A percentile compares a stretch with the other conserved stretches of the same genome.
Conservation (phyloP, 1,140 invertebrate species). For the Brachystomella parvula region DNA sequence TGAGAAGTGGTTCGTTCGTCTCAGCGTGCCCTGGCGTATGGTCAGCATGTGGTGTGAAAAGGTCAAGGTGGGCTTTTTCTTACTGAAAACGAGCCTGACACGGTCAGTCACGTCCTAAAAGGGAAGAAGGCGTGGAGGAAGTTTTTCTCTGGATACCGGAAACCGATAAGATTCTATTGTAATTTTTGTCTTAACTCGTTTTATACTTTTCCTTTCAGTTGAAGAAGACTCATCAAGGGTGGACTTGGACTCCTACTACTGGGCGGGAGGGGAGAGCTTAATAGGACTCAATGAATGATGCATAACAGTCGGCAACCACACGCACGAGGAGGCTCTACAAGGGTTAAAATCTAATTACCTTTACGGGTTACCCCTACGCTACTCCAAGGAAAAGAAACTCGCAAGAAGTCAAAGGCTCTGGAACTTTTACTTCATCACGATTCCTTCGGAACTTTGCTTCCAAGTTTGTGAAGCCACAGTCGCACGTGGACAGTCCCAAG, state of each 20-base stretch:
- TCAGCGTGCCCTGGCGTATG: no score
- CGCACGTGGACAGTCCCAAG: neutral
- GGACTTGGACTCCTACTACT: neutral
- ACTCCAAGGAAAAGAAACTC: neutral
- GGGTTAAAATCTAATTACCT: conserved; percentile 9
- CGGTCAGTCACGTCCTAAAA: no score
- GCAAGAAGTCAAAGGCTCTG: neutral
- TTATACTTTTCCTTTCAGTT: neutral
- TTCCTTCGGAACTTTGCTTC: neutral
- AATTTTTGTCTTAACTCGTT: neutral
- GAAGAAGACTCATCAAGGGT: neutral
- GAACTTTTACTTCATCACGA: neutral
- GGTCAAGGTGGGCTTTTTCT: no score
- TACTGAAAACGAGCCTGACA: no score
- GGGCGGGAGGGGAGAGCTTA: neutral
- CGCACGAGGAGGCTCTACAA: neutral
- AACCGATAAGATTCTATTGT: neutral
- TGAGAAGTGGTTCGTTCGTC: no score
- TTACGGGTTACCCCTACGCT: no score
- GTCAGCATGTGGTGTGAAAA: no score
- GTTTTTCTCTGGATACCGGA: conserved; percentile 3
- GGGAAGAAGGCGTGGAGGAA: no score
- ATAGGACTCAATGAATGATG: conserved; percentile 3
- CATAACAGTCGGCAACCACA: neutral
- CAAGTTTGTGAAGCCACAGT: neutral